phyloP scores from a whole-genome alignment of 2,113 vertebrate genomes.

The Festucalex cinctus region DNA sequence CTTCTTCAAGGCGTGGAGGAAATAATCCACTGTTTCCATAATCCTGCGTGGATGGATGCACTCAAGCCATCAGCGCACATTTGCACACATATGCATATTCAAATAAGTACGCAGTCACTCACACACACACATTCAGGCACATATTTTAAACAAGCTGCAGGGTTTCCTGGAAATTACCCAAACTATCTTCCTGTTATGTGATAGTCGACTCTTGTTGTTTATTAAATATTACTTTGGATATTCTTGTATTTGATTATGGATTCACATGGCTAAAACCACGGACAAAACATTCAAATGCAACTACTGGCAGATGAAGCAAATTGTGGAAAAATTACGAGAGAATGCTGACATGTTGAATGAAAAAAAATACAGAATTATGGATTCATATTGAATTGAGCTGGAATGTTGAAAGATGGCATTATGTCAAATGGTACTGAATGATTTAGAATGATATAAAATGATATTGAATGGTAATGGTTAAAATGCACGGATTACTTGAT shows the following conservation, averaged over 20 bases:
- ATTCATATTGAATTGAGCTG: no score
- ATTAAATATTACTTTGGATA: not conserved
- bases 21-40: constrained; percentile 59
- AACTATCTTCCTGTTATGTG: not conserved
- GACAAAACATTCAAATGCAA: not conserved
- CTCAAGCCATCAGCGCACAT: constrained; percentile 19
- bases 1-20: constrained; percentile 25
- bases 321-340: no score
- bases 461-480: no score
- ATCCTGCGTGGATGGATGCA: constrained; percentile 44
- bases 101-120: not conserved
- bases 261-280: not conserved
- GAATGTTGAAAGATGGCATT: no score
- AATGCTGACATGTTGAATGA: no score
- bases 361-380: no score
- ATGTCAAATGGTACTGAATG: no score
- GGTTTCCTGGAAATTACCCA: not conserved
- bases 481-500: no score
- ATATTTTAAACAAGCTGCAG: constrained; percentile 13
- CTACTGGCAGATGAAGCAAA: not conserved
- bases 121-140: not conserved
- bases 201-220: not conserved
- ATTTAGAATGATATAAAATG: no score
- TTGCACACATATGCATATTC: constrained; percentile 1
- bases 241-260: not conserved